Evolutionary conservation across 2,113 vertebrate genomes (phyloP).

Genomic region (Gymnogyps californianus): DNA sequence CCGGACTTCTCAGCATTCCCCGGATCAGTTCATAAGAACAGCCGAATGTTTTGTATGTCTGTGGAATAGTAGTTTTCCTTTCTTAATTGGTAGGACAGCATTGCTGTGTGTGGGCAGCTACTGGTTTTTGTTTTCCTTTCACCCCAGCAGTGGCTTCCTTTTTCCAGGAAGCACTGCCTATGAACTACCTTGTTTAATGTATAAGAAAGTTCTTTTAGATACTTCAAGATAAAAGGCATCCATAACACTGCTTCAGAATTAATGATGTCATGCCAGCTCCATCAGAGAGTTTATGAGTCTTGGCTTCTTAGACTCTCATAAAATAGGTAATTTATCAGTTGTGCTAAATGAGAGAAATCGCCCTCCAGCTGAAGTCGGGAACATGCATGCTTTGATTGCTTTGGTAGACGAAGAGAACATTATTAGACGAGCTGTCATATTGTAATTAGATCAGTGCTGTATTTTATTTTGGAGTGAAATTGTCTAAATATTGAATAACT

Average conservation of each 20-base stretch:
- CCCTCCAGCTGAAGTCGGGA: background rate
- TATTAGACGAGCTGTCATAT: background rate
- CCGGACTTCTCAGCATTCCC: background rate
- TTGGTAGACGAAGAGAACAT: background rate
- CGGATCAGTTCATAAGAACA: background rate
- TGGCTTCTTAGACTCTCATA: slow-evolving; percentile 11
- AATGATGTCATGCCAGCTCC: background rate
- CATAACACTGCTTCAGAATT: background rate
- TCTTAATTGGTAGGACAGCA: background rate
- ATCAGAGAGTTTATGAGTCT: slow-evolving; percentile 14
- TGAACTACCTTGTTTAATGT: background rate
- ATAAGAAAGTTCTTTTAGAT: background rate
- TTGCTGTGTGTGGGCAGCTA: background rate
- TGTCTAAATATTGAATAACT: background rate
- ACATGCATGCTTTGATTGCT: background rate
- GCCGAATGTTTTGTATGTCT: background rate
- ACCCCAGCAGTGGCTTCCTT: background rate
- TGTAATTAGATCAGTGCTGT: background rate
- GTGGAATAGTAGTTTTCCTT: background rate
- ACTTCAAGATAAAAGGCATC: background rate
- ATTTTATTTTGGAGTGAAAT: background rate
- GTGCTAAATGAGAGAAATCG: slow-evolving; percentile 23
- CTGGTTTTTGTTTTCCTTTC: background rate
- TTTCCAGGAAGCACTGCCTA: background rate
- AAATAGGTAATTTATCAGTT: slow-evolving; percentile 36